These are phyloP conservation scores for Harpagifer antarcticus DNA, from an alignment of 2,797 vertebrate species.

Conservation along the genomic window DNA sequence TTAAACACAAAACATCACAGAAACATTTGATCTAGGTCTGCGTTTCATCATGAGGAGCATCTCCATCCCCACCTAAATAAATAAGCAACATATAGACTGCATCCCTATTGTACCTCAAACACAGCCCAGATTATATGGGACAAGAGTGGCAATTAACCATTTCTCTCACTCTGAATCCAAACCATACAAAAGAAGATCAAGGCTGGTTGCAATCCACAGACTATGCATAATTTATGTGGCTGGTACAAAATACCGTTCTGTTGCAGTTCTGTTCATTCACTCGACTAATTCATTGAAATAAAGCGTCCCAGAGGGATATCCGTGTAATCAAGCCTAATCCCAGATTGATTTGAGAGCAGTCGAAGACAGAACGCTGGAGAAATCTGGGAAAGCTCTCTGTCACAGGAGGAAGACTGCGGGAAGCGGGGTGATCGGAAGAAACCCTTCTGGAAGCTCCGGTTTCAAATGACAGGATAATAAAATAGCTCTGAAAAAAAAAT, in stretches of 20 bases:
- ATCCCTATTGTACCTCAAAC: slow-evolving; percentile 73
- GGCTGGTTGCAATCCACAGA: slow-evolving; percentile 80
- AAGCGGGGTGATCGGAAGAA: slow-evolving; percentile 49
- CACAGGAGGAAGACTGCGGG: slow-evolving; percentile 51
- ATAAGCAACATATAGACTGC: slow-evolving; percentile 70
- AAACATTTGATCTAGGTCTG: slow-evolving; percentile 62
- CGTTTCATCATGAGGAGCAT: slow-evolving; percentile 59
- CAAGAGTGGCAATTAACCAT: slow-evolving; percentile 81
- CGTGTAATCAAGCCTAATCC: slow-evolving; percentile 80
- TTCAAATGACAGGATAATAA: slow-evolving; percentile 13
- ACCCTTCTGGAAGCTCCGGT: slow-evolving; percentile 18
- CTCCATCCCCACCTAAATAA: slow-evolving; percentile 75
- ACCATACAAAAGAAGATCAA: slow-evolving; percentile 84
- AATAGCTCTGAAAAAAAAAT: background rate
- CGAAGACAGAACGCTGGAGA: slow-evolving; percentile 62
- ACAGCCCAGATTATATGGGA: slow-evolving; percentile 69
- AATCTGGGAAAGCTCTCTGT: slow-evolving; percentile 66
- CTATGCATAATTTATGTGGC: slow-evolving; percentile 87
- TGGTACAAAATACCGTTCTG: slow-evolving; percentile 86
- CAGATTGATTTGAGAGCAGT: slow-evolving; percentile 74
- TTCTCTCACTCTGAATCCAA: slow-evolving; percentile 78
- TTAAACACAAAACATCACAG: slow-evolving; percentile 49
- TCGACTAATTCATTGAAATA: slow-evolving; percentile 87
- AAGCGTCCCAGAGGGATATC: slow-evolving; percentile 76
- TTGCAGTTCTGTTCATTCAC: slow-evolving; percentile 85